phyloP scores from a whole-genome alignment of 2,888 invertebrate species.

The Uloborus plumipes region DNA sequence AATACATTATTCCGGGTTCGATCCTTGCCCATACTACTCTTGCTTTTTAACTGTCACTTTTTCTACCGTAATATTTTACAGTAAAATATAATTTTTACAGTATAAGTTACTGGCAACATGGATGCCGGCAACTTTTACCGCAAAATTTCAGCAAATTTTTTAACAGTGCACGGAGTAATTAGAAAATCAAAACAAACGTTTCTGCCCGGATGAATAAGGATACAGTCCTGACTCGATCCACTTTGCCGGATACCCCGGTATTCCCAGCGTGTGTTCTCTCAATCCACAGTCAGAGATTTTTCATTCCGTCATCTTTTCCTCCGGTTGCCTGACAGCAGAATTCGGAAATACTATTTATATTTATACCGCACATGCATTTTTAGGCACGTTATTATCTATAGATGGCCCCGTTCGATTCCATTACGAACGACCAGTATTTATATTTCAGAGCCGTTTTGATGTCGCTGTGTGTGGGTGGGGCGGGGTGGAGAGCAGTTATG shows the following conservation, averaged over 20 bases:
- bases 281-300: constrained; percentile 30
- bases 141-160: too few species aligned
- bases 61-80: too few species aligned
- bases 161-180: too few species aligned
- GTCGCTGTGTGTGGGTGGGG: constrained; percentile 18
- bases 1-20: too few species aligned
- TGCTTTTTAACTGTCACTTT: too few species aligned
- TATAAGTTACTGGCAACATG: too few species aligned
- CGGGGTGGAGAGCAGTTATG: constrained; percentile 25
- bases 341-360: constrained; percentile 64
- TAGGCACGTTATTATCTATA: constrained; percentile 55
- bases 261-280: constrained; percentile 33
- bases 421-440: constrained; percentile 59
- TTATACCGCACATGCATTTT: constrained; percentile 61
- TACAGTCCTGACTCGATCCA: too few species aligned
- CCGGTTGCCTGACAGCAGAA: constrained; percentile 52
- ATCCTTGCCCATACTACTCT: too few species aligned
- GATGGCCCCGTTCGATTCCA: constrained; percentile 51
- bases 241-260: background rate
- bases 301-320: constrained; percentile 7
- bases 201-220: too few species aligned
- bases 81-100: too few species aligned
- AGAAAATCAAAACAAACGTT: too few species aligned
- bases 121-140: too few species aligned
- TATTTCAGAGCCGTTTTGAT: constrained; percentile 43